Evolutionary conservation across 2,888 invertebrate species (phyloP), one percentile per base, ranked within the genome.

Genomic region (Philonicus albiceps): DNA sequence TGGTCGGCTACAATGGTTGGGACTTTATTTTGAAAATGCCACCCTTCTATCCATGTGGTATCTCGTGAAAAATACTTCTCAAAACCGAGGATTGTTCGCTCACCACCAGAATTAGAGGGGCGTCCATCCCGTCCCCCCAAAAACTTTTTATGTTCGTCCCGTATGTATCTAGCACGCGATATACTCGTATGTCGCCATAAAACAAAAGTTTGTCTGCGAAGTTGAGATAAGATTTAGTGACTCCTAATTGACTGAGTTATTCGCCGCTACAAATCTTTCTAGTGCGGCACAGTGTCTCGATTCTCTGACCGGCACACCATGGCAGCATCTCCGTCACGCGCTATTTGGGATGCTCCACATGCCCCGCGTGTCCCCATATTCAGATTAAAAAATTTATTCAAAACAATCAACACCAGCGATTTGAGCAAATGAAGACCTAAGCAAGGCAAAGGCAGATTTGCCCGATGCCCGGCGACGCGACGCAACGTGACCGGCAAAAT

Each of bases 191-290:
- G 27, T 64, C 37, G 74, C 74, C 31, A 34, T 74, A 74, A 74
- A 74, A 74, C 74, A 74, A 74, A 74, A 74, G 34, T 74, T 74
- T 74, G 74, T 74, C 74, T 74, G 74, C n/a, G 7, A 74, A 74
- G 27, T 74, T 19, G 31, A 74, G 74, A 74, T 74, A 74, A 74
- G 74, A 74, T 74, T 74, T 74, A 74, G 74, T 74, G 37, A 19
- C 74, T 37, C 37, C 74, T 74, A 74, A 74, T 74, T 74, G 74
- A 37, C 31, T 34, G 37, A 30, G 74, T 74, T 74, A 74, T 74
- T 74, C 74, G 74, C 30, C 34, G 37, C 34, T 37, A 34, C 31
- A 74, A 74, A 74, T 74, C 74, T 74, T 74, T 5, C 19, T n/a
- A 74, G 34, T 74, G 13, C 74, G 74, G 4, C 19, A 8, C 19